These are phyloP conservation scores for Drymodes brunneopygia DNA, from an alignment of 2,113 vertebrate genomes.

Conservation along the genomic window DNA sequence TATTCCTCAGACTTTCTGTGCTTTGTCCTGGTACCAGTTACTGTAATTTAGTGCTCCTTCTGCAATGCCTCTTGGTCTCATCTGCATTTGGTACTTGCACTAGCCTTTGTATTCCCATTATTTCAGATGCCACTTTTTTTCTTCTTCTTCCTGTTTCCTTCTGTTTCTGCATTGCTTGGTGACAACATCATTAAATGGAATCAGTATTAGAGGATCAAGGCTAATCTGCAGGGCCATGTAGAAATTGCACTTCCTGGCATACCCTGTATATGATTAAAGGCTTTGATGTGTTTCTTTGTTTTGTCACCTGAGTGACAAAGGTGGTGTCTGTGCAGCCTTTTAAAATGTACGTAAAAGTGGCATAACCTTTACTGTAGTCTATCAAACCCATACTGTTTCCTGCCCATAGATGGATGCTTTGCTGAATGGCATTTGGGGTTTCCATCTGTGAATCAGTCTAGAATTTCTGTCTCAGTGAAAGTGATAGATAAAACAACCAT, in stretches of 20 bases:
- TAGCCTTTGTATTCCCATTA: background rate
- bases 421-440: constrained; percentile 58
- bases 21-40: background rate
- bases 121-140: background rate
- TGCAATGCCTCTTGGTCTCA: background rate
- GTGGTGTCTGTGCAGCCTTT: background rate
- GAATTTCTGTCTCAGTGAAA: constrained; percentile 48
- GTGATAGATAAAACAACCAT: constrained; percentile 38
- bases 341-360: constrained; percentile 10
- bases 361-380: constrained; percentile 43
- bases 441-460: constrained; percentile 65
- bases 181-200: background rate
- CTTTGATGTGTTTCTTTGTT: background rate
- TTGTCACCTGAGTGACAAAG: background rate
- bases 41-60: background rate
- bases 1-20: background rate
- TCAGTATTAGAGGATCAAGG: background rate
- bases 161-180: background rate
- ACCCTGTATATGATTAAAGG: background rate
- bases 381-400: constrained; percentile 48
- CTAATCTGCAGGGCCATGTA: background rate
- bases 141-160: background rate
- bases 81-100: background rate
- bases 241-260: background rate
- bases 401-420: constrained; percentile 46